Base-by-base conservation (phyloP, 2,113 vertebrate species). In the Lichenostomus cassidix region DNA sequence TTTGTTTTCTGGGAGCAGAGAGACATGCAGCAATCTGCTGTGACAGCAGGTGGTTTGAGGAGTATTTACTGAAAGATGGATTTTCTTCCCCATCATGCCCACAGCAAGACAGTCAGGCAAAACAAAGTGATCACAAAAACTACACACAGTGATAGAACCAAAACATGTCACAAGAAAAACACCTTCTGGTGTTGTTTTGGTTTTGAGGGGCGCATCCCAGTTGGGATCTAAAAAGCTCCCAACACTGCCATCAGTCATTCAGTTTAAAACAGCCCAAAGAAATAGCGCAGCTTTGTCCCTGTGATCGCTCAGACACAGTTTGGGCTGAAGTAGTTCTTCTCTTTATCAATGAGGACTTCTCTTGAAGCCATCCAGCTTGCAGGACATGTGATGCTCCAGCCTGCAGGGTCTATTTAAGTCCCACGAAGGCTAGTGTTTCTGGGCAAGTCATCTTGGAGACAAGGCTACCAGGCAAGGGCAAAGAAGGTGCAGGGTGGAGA, bases 71-170 rank as follows among this genome's bases (percentile, higher is more conserved):
- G 76, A 71, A 89, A 94, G 89, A 96, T 74, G 73, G 80, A 94
- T 96, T 94, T 94, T 95, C 76, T 73, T 92, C 89, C 69, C 56
- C 15, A 2, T 70, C 73, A 8, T 27, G 89, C 76, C 68, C 73
- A 83, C 69, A 87, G 77, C 86, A 87, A 89, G 0, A 0, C 64
- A 89, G 68, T 52, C 0, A 0, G 56, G 52, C 29, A 92, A 92
- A 97, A 90, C 76, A 87, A 90, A 96, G 56, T 5, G 67, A 96
- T 90, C 84, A 90, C 71, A 77, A 39, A 88, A 94, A 83, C 75
- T 75, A 90, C 35, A 64, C 46, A 21, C 60, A 71, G 75, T 58
- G 70, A 83, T 73, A 90, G 65, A 87, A 88, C 11, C 60, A 81
- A 90, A 92, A 84, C 52, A 75, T 35, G 46, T 14, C 83, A 83